Conservation (phyloP, 2,113 vertebrate genomes). For the Pyrgilauda ruficollis region DNA sequence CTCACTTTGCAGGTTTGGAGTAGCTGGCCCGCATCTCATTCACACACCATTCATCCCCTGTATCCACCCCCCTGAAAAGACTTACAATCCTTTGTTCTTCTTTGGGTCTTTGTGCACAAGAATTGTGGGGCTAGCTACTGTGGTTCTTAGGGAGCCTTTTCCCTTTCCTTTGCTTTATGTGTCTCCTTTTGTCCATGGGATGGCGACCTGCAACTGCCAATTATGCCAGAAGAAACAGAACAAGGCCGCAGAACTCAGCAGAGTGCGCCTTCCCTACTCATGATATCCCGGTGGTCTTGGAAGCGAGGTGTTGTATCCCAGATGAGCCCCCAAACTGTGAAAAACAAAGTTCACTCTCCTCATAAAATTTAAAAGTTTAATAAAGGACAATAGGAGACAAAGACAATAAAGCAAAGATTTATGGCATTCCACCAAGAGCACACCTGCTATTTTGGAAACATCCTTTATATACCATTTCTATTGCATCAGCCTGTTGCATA, state of each 20-base stretch:
- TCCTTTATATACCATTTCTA: too few relatives aligned
- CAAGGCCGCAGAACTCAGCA: neutral
- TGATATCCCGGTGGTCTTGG: neutral
- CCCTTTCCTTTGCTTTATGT: neutral
- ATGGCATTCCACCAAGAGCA: too few relatives aligned
- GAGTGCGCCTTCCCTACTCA: neutral
- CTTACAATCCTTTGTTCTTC: neutral
- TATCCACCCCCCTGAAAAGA: neutral
- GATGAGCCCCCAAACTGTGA: too few relatives aligned
- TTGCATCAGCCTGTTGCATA: too few relatives aligned
- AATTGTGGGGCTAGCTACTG: neutral
- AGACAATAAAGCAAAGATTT: too few relatives aligned
- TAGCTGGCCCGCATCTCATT: neutral
- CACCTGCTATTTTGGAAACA: too few relatives aligned
- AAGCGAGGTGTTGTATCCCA: too few relatives aligned
- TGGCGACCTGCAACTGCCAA: accelerated
- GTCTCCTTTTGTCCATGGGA: neutral
- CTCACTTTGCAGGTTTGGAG: neutral
- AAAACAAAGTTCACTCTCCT: too few relatives aligned
- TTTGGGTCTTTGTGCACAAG: neutral
- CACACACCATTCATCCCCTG: neutral
- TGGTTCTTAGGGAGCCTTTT: neutral
- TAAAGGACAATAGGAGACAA: too few relatives aligned
- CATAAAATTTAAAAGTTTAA: too few relatives aligned
- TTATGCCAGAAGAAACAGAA: neutral